Evolutionary conservation across 1,140 invertebrate genomes (phyloP), one percentile per base, ranked within the genome.

Genomic region (Brachionus paranguensis): DNA sequence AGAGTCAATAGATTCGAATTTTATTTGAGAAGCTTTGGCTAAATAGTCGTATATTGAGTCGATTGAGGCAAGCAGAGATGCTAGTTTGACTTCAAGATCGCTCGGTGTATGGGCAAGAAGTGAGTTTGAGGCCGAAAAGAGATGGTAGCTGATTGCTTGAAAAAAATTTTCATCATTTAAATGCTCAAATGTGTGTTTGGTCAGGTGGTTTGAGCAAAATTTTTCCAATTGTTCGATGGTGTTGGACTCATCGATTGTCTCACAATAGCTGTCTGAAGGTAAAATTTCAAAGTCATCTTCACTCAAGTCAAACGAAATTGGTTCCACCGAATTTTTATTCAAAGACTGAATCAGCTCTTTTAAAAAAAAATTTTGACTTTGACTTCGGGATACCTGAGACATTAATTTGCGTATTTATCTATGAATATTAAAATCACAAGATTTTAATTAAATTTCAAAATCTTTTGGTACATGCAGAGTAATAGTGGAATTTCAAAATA

Each of bases 161-260:
- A 76, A 76, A 47, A 76, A 76, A 8, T 50, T 50, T 3, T 12
- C 20, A 10, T 76, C 43, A 12, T 14, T 50, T 33, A 76, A 76
- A 12, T 76, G 72, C 6, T 76, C 72, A 50, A 76, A 76, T 50
- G 72, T 27, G 45, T 1, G 50, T 76, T 76, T 76, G 45, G 43
- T 76, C 33, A 76, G 53, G 27, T 50, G 11, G 29, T 47, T 76
- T 12, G 72, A 76, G 43, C 72, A 76, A 50, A 76, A 76, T 50
- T 76, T 76, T 24, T 3, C 24, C 10, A 50, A 27, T 27, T 50
- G 72, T 24, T 76, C 72, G 29, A 76, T 14, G 8, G 33, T n/a
- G 17, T n/a, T 20, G 4, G 33, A 72, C 8, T 72, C 68, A 11
- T 45, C 37, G n/a, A 3, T 43, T 4, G 33, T 5, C 10, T 72